Evolutionary conservation across 2,113 vertebrate genomes (phyloP).

Genomic region (Aldabrachelys gigantea): DNA sequence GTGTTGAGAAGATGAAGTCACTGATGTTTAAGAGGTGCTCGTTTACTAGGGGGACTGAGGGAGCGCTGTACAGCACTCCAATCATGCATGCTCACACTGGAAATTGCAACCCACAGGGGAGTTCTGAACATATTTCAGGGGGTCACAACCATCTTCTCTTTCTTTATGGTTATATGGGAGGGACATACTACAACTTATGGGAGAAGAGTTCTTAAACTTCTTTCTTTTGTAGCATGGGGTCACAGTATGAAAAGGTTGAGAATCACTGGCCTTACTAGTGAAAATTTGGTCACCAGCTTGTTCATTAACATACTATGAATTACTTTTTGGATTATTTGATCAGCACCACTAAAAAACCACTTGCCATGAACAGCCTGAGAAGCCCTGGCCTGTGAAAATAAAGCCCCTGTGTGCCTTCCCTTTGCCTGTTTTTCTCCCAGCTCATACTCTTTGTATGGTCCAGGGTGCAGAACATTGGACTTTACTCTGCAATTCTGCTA

Average conservation of each 20-base stretch:
- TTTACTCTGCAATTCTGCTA: constrained; percentile 17
- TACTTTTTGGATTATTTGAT: constrained; percentile 42
- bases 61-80: not conserved
- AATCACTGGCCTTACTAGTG: not conserved
- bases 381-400: constrained; percentile 70
- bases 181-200: not conserved
- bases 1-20: rapidly evolving
- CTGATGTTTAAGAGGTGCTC: not conserved
- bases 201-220: not conserved
- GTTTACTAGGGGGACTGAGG: rapidly evolving
- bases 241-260: constrained; percentile 13
- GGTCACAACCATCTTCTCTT: not conserved
- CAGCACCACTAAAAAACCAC: constrained; percentile 56
- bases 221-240: constrained; percentile 39
- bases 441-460: not conserved
- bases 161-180: not conserved
- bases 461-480: constrained; percentile 65
- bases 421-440: constrained; percentile 54
- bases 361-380: not conserved
- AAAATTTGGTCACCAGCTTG: constrained; percentile 57
- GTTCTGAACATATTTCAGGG: not conserved
- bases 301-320: constrained; percentile 64
- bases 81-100: not conserved
- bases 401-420: constrained; percentile 5
- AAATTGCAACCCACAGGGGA: not conserved